Conservation (phyloP, 2,888 invertebrate genomes). For the Omphaloscelis lunosa region DNA sequence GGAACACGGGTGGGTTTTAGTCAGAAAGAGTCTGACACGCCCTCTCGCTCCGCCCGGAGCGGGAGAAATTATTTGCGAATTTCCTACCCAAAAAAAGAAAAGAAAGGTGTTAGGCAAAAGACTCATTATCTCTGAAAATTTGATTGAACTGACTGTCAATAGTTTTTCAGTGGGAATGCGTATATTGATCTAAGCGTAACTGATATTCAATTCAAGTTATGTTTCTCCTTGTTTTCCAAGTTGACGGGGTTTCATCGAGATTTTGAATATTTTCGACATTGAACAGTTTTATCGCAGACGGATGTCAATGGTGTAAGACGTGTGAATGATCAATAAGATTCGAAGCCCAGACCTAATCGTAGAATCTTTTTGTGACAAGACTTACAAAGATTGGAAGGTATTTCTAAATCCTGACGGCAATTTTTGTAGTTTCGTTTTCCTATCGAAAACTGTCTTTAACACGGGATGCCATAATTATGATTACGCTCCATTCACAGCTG, state of each 20-base stretch:
- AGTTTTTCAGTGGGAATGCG: too few relatives aligned
- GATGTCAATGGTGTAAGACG: too few relatives aligned
- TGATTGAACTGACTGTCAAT: background rate
- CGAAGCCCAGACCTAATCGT: background rate
- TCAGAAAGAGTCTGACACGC: too few relatives aligned
- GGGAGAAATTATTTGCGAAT: too few relatives aligned
- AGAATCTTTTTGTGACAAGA: background rate
- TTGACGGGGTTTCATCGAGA: background rate
- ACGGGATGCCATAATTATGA: background rate
- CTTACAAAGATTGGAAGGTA: background rate
- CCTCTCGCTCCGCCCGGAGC: too few relatives aligned
- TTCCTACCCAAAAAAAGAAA: too few relatives aligned
- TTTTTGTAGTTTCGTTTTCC: background rate
- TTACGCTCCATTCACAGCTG: slow-evolving; percentile 25
- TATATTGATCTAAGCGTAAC: background rate
- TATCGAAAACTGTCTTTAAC: background rate
- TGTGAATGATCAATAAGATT: background rate
- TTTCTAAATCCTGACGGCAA: background rate
- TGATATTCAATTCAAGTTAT: background rate
- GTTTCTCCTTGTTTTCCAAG: background rate
- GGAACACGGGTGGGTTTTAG: too few relatives aligned
- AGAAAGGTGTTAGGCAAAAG: background rate
- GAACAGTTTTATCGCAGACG: background rate
- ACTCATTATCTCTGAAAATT: background rate
- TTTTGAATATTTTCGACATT: background rate